Percentiles rank a stretch among this genome's conserved stretches.
Evolutionary conservation across 2,888 invertebrate species (phyloP).

Genomic region (Microplitis deprimator): DNA sequence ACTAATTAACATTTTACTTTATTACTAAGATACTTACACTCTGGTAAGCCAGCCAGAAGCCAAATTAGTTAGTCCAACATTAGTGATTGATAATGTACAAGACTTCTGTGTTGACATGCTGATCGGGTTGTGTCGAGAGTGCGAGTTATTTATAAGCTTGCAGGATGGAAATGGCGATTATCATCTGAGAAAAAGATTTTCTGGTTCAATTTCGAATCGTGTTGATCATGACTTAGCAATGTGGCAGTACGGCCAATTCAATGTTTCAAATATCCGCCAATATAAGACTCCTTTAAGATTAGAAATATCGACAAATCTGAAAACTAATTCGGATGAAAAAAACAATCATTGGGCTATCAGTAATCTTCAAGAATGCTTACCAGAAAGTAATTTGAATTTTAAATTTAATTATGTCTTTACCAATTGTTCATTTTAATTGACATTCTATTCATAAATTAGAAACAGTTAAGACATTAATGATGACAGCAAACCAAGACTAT

Average conservation of each 20-base stretch:
- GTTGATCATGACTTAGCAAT: neutral
- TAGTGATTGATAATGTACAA: neutral
- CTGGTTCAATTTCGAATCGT: neutral
- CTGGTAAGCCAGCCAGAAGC: neutral
- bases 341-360: neutral
- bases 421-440: neutral
- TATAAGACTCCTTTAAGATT: neutral
- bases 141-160: neutral
- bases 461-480: neutral
- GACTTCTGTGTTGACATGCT: neutral
- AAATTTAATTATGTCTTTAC: neutral
- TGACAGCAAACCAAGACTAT: conserved; percentile 1
- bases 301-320: neutral
- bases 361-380: neutral
- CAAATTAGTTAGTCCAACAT: neutral
- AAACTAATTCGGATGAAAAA: neutral
- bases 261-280: neutral
- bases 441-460: neutral
- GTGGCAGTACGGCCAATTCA: neutral
- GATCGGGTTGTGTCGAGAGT: neutral
- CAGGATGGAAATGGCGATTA: neutral
- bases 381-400: neutral
- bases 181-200: neutral
- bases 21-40: neutral
- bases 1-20: too few relatives aligned